Conservation (phyloP, 2,888 invertebrate genomes). For the Temnothorax unifasciatus region DNA sequence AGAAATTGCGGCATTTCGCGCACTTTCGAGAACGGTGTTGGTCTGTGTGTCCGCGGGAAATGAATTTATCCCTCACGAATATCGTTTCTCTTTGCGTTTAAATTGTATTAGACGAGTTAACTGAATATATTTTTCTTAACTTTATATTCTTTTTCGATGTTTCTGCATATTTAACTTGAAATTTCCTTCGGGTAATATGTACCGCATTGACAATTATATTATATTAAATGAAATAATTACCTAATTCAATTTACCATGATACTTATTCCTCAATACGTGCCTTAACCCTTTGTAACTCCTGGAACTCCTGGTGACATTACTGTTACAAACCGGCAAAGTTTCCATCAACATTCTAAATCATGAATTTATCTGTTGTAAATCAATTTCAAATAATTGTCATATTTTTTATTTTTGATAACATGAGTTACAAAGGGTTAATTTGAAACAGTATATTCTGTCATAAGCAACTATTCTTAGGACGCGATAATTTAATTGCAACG, state of each 20-base stretch:
- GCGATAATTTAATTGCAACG: neutral
- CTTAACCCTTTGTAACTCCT: too few species aligned
- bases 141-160: neutral
- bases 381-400: too few species aligned
- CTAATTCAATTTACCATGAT: neutral
- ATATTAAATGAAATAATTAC: neutral
- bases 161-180: neutral
- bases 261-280: neutral
- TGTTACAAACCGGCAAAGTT: too few species aligned
- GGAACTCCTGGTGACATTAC: too few species aligned
- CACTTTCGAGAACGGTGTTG: slow-evolving; percentile 6
- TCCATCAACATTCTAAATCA: too few species aligned
- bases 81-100: neutral
- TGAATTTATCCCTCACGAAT: neutral
- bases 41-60: neutral
- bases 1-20: slow-evolving; percentile 27
- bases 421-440: too few species aligned
- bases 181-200: neutral
- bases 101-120: neutral
- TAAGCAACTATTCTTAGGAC: neutral
- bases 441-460: neutral
- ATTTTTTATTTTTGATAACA: too few species aligned
- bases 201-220: neutral
- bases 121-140: neutral
- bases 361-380: too few species aligned